Conservation (phyloP, 2,888 invertebrate species). For the Leptinotarsa rubiginosa region DNA sequence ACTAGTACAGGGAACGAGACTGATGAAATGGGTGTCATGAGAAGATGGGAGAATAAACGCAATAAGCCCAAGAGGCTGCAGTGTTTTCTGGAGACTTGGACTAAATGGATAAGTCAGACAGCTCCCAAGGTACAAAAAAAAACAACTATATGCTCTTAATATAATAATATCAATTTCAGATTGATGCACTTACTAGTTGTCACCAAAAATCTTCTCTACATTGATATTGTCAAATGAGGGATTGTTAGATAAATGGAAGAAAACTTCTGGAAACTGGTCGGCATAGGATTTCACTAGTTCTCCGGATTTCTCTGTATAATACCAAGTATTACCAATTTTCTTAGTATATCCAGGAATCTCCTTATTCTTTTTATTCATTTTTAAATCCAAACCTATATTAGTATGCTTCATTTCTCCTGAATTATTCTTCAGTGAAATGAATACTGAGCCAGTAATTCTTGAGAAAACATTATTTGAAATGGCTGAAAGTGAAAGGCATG, state of each 20-base stretch:
- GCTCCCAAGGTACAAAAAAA: no score
- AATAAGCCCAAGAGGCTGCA: no score
- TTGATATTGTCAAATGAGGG: conserved; percentile 71
- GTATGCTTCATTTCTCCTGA: conserved; percentile 67
- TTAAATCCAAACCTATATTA: conserved; percentile 92
- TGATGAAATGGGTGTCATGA: no score
- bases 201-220: conserved; percentile 76
- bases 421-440: conserved; percentile 67
- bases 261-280: conserved; percentile 78
- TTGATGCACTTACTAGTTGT: conserved; percentile 47
- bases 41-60: no score
- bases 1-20: no score
- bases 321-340: conserved; percentile 79
- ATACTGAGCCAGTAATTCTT: conserved; percentile 87
- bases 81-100: no score
- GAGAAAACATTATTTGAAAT: conserved; percentile 80
- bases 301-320: conserved; percentile 82
- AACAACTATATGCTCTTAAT: no score
- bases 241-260: conserved; percentile 71
- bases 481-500: conserved; percentile 61
- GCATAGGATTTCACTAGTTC: conserved; percentile 79
- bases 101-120: no score
- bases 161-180: background rate
- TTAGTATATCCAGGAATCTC: conserved; percentile 86
- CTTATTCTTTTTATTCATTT: conserved; percentile 84